These are phyloP conservation scores for Stylophora pistillata DNA, from an alignment of 64 coral and sea anemone species.

Conservation along the genomic window DNA sequence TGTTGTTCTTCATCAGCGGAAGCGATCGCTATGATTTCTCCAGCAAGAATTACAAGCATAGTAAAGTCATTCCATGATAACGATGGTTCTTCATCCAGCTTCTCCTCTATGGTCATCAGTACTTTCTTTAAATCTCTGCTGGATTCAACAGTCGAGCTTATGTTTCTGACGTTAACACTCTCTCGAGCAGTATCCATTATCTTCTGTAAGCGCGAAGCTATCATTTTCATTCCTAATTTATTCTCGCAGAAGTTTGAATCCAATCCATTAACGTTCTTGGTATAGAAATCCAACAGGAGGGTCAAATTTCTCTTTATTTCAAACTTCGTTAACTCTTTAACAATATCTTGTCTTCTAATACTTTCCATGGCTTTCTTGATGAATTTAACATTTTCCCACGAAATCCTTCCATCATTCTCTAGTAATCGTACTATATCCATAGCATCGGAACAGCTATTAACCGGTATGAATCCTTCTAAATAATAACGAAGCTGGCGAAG, in stretches of 20 bases:
- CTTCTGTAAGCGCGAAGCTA: neutral
- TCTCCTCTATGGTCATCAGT: neutral
- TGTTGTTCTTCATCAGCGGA: neutral
- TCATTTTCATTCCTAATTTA: neutral
- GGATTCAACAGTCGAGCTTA: neutral
- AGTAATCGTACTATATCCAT: neutral
- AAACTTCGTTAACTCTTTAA: neutral
- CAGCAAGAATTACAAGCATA: neutral
- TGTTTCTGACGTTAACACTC: neutral
- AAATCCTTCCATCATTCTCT: neutral
- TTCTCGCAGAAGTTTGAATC: neutral
- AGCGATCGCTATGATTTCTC: neutral
- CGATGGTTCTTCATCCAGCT: neutral
- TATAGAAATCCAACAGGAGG: neutral
- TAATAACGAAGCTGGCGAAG: neutral
- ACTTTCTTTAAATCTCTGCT: neutral
- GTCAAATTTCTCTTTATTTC: constrained; percentile 4
- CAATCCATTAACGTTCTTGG: neutral
- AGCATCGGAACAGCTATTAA: no score
- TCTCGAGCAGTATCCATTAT: neutral
- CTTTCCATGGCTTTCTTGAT: neutral
- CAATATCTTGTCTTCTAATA: neutral
- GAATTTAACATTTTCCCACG: neutral
- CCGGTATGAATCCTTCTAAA: neutral
- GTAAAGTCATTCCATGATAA: neutral